Conservation (phyloP, 30 jellyfish, hydroid and myxozoan genomes). For the Chrysaora quinquecirrha region DNA sequence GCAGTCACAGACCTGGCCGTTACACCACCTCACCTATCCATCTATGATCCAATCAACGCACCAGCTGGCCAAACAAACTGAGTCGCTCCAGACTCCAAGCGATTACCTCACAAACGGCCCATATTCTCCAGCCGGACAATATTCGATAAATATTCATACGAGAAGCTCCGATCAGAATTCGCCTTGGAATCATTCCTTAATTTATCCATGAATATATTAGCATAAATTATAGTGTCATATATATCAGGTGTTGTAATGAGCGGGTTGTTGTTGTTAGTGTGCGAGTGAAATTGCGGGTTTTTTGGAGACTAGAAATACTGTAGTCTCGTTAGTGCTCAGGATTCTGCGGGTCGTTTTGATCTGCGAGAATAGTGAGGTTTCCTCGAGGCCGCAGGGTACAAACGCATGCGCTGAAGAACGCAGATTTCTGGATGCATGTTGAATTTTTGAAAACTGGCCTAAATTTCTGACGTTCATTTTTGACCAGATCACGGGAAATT, state of each 20-base stretch:
- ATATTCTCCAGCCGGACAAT: slow-evolving; percentile 82
- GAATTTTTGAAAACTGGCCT: too few species aligned
- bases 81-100: slow-evolving; percentile 77
- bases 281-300: too few species aligned
- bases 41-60: slow-evolving; percentile 81
- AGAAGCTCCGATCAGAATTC: slow-evolving; percentile 80
- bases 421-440: too few species aligned
- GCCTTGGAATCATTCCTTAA: slow-evolving; percentile 87
- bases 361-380: too few species aligned
- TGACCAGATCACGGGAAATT: too few species aligned
- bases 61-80: slow-evolving; percentile 75
- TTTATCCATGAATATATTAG: slow-evolving; percentile 56
- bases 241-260: neutral
- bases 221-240: neutral
- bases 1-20: slow-evolving; percentile 95
- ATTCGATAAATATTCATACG: slow-evolving; percentile 58
- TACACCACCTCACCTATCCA: slow-evolving; percentile 87
- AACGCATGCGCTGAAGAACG: too few species aligned
- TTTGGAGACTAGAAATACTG: too few species aligned
- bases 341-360: too few species aligned
- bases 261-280: too few species aligned
- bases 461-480: too few species aligned
- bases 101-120: slow-evolving; percentile 66
- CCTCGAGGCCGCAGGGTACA: too few species aligned
- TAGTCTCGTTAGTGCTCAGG: too few species aligned